Evolutionary conservation across 2,113 vertebrate genomes (phyloP).

Genomic region (Bujurquina vittata): DNA sequence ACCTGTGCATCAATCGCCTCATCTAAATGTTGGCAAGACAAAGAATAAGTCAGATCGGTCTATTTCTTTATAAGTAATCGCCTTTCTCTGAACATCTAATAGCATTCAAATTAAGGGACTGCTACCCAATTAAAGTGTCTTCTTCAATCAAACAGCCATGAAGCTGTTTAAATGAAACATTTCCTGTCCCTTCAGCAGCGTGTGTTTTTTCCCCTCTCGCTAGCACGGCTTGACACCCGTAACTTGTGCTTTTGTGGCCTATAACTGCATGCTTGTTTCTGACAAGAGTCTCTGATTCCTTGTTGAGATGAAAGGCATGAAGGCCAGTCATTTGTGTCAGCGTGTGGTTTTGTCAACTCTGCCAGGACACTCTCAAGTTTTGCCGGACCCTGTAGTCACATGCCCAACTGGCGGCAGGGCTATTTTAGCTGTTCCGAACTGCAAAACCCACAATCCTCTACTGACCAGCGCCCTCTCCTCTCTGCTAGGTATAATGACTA

Average conservation of each 20-base stretch:
- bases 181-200: slow-evolving; percentile 66
- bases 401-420: slow-evolving; percentile 54
- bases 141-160: slow-evolving; percentile 25
- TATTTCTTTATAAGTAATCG: background rate
- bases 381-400: slow-evolving; percentile 68
- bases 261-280: slow-evolving; percentile 63
- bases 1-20: background rate
- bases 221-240: slow-evolving; percentile 46
- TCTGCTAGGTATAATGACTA: slow-evolving; percentile 70
- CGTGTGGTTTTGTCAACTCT: slow-evolving; percentile 67
- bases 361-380: slow-evolving; percentile 66
- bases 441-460: slow-evolving; percentile 78
- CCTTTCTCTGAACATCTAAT: background rate
- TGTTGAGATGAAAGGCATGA: slow-evolving; percentile 73
- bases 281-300: slow-evolving; percentile 68
- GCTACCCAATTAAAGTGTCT: slow-evolving; percentile 23
- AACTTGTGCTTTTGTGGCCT: slow-evolving; percentile 72
- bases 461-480: slow-evolving; percentile 74
- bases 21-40: background rate
- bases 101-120: background rate
- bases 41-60: background rate
- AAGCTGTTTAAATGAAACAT: slow-evolving; percentile 62
- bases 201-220: slow-evolving; percentile 52
- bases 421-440: slow-evolving; percentile 79
- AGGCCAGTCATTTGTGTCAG: slow-evolving; percentile 76